Percentiles rank a stretch among this genome's conserved stretches.
Evolutionary conservation across 2,888 invertebrate genomes (phyloP).

Genomic region (Apamea epomidion): DNA sequence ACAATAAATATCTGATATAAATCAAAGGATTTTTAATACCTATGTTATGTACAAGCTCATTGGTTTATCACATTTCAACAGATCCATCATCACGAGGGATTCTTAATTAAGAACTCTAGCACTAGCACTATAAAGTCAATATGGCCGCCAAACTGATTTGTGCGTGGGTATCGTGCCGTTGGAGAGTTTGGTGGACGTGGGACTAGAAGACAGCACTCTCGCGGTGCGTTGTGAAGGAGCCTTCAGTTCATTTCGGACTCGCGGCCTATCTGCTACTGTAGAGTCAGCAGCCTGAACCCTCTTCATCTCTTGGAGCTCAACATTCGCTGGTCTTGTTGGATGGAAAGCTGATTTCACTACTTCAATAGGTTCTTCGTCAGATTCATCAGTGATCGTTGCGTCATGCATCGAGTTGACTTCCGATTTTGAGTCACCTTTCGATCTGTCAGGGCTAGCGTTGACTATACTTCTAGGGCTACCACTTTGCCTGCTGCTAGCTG

Average conservation of each 20-base stretch:
- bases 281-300: constrained; percentile 91
- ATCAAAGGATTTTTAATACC: constrained; percentile 78
- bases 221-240: constrained; percentile 90
- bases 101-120: constrained; percentile 70
- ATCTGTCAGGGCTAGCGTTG: constrained; percentile 87
- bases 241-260: constrained; percentile 90
- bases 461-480: constrained; percentile 87
- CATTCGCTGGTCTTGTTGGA: constrained; percentile 91
- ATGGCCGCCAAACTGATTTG: constrained; percentile 94
- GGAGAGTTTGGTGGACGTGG: constrained; percentile 91
- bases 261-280: constrained; percentile 89
- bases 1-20: constrained; percentile 84
- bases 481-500: constrained; percentile 90
- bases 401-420: constrained; percentile 92
- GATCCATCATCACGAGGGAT: constrained; percentile 75
- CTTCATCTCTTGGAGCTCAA: constrained; percentile 89
- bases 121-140: constrained; percentile 87
- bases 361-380: constrained; percentile 94
- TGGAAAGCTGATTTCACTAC: constrained; percentile 94
- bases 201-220: constrained; percentile 84
- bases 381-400: constrained; percentile 91
- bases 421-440: constrained; percentile 90
- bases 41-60: constrained; percentile 89
- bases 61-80: constrained; percentile 88
- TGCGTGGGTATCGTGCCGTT: constrained; percentile 89